A percentile compares a stretch with the other conserved stretches of the same genome.
These are phyloP conservation scores for Beroe forskalii DNA, from an alignment of 37 sponge, comb jelly and placozoan genomes.

Conservation along the genomic window DNA sequence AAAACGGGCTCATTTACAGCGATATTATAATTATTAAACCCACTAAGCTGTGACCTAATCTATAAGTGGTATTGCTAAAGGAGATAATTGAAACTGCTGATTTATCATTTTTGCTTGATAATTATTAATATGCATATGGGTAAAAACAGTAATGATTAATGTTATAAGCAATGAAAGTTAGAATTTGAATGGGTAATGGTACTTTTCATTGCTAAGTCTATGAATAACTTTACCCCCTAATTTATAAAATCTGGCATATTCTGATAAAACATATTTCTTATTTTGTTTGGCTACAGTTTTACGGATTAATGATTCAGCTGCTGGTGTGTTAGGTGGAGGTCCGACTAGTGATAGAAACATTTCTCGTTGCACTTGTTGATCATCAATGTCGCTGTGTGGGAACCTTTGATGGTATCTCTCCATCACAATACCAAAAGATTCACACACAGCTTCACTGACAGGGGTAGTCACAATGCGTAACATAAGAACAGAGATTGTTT, in stretches of 20 bases:
- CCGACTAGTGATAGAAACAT: background rate
- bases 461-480: background rate
- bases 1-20: too few species aligned
- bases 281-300: background rate
- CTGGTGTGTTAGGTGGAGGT: background rate
- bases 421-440: background rate
- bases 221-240: background rate
- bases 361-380: background rate
- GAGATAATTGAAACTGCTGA: too few species aligned
- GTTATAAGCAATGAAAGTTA: too few species aligned
- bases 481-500: background rate
- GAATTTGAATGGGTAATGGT: background rate
- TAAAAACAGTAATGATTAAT: too few species aligned
- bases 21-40: too few species aligned
- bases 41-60: too few species aligned
- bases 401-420: background rate
- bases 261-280: background rate
- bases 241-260: background rate
- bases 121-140: too few species aligned
- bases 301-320: background rate
- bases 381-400: background rate
- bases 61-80: too few species aligned
- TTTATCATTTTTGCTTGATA: too few species aligned
- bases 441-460: background rate
- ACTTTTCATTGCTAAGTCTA: background rate